Conservation (phyloP, 2,888 invertebrate genomes). For the Clistopyga incitator region DNA sequence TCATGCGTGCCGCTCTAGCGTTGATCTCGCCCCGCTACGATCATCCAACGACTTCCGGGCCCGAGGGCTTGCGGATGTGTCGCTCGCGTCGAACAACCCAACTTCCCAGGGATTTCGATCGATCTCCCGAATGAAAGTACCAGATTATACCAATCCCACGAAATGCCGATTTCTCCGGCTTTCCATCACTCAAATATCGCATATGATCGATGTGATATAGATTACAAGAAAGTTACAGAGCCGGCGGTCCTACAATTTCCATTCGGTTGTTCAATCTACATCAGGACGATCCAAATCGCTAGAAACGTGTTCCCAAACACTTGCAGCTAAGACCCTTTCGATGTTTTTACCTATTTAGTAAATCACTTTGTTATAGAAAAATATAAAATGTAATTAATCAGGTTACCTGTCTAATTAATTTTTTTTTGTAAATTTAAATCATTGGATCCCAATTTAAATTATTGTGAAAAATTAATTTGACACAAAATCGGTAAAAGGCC, state of each 20-base stretch:
- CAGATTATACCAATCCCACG: background rate
- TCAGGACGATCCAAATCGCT: too few relatives aligned
- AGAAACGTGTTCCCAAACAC: too few relatives aligned
- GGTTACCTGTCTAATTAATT: too few relatives aligned
- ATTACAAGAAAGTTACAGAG: background rate
- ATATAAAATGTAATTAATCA: too few relatives aligned
- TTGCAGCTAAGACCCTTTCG: too few relatives aligned
- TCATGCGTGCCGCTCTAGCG: conserved; percentile 23
- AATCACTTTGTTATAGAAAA: too few relatives aligned
- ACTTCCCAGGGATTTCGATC: conserved; percentile 59
- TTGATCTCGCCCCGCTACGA: conserved; percentile 42
- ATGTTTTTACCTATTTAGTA: too few relatives aligned
- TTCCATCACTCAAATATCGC: background rate
- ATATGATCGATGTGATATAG: background rate
- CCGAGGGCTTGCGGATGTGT: conserved; percentile 48
- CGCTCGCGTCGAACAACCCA: conserved; percentile 46
- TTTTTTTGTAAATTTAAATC: too few relatives aligned
- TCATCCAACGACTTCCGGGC: conserved; percentile 62
- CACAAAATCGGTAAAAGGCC: background rate
- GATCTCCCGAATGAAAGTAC: background rate
- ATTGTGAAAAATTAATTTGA: background rate
- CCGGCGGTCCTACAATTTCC: background rate
- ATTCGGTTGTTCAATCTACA: background rate
- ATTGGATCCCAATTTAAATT: too few relatives aligned
- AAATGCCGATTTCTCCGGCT: background rate